Percentiles rank a stretch among this genome's conserved stretches.
Evolutionary conservation across 2,113 vertebrate species (phyloP).

Genomic region (Cheilinus undulatus): DNA sequence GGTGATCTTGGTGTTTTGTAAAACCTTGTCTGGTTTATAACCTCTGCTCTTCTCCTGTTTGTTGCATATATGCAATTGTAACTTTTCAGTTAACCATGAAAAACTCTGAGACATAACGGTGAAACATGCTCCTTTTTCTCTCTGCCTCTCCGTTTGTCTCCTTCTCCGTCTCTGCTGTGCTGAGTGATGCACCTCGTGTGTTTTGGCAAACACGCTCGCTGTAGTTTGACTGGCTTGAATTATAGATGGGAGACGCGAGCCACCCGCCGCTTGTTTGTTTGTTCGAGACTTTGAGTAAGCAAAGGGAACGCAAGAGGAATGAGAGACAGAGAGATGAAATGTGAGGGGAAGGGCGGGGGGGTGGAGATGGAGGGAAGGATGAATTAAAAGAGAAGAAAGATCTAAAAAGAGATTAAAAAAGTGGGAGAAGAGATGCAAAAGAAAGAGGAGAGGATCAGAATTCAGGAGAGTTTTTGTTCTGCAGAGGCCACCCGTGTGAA

Average conservation of each 20-base stretch:
- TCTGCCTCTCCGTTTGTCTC: neutral
- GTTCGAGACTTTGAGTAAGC: constrained; percentile 62
- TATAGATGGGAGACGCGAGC: constrained; percentile 70
- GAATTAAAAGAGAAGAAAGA: neutral
- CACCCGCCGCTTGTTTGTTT: constrained; percentile 77
- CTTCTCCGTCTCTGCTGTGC: neutral
- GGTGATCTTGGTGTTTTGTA: too few relatives aligned
- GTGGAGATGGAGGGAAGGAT: neutral
- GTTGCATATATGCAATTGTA: constrained; percentile 17
- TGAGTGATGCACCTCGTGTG: constrained; percentile 52
- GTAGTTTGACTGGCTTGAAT: constrained; percentile 73
- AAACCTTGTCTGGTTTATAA: neutral
- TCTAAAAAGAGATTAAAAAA: neutral
- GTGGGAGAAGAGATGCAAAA: neutral
- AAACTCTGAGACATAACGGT: constrained; percentile 6
- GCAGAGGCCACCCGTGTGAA: neutral
- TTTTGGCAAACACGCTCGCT: constrained; percentile 63
- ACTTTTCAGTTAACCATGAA: too few relatives aligned
- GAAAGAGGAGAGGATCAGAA: neutral
- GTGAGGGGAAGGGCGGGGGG: constrained; percentile 7
- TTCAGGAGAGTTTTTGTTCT: constrained; percentile 6
- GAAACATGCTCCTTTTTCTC: constrained; percentile 27
- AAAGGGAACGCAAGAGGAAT: constrained; percentile 34
- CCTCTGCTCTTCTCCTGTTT: neutral
- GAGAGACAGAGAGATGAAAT: constrained; percentile 20